Evolutionary conservation across 2,888 invertebrate species (phyloP).

Genomic region (Drosophila macrospina): DNA sequence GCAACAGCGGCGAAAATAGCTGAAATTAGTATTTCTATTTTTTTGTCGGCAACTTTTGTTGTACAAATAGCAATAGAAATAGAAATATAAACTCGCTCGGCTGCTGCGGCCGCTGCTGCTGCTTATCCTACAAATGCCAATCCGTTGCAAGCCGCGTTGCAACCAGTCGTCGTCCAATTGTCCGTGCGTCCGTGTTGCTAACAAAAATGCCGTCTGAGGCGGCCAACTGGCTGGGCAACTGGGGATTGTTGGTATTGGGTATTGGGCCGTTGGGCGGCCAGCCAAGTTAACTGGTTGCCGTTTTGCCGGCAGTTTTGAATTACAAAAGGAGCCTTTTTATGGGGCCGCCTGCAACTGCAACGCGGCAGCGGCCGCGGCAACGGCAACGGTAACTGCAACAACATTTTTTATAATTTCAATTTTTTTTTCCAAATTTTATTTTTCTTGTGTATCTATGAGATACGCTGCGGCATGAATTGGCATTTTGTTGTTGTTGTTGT

Average conservation of each 20-base stretch:
- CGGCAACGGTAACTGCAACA: slow-evolving; percentile 22
- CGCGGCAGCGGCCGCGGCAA: slow-evolving; percentile 11
- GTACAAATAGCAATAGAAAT: slow-evolving; percentile 5
- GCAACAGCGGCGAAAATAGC: slow-evolving; percentile 10
- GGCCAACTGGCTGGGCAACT: slow-evolving; percentile 57
- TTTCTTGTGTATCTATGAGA: slow-evolving; percentile 67
- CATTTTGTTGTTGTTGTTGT: slow-evolving; percentile 57
- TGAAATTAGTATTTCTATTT: slow-evolving; percentile 35
- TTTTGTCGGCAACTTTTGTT: slow-evolving; percentile 44
- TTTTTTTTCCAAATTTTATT: slow-evolving; percentile 50
- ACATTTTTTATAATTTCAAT: slow-evolving; percentile 71
- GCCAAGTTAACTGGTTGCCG: slow-evolving; percentile 25
- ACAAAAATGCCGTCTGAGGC: slow-evolving; percentile 57
- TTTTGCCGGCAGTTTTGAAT: slow-evolving; percentile 69
- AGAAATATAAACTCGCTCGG: slow-evolving; percentile 33
- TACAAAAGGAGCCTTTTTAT: slow-evolving; percentile 76
- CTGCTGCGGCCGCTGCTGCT: slow-evolving; percentile 19
- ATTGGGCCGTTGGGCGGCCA: slow-evolving; percentile 22
- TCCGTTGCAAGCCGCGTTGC: slow-evolving; percentile 52
- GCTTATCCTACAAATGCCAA: slow-evolving; percentile 78
- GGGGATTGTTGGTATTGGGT: slow-evolving; percentile 16
- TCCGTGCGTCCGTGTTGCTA: slow-evolving; percentile 14
- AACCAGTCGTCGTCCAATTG: slow-evolving; percentile 52
- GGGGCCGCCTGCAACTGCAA: slow-evolving; percentile 48
- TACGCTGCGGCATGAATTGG: slow-evolving; percentile 70